Evolutionary conservation across 2,888 invertebrate species (phyloP).

Genomic region (Venusia cambrica): DNA sequence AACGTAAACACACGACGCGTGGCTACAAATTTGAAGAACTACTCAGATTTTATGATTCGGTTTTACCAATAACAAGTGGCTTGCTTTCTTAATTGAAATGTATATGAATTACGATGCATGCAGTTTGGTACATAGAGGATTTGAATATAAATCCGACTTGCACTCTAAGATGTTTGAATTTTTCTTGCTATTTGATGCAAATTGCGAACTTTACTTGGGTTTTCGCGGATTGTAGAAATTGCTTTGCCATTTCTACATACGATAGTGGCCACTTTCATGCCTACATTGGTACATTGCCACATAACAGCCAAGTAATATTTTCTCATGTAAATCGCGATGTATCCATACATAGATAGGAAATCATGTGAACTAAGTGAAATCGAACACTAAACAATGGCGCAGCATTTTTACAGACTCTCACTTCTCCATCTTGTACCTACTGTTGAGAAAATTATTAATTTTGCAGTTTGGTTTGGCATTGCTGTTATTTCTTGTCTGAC

Average conservation of each 20-base stretch:
- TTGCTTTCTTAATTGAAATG: no score
- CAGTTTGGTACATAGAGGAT: no score
- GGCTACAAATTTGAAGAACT: no score
- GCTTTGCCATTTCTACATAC: not conserved
- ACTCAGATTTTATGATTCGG: no score
- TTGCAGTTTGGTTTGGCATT: not conserved
- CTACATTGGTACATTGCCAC: no score
- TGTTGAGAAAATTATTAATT: conserved; percentile 1
- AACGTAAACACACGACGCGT: conserved; percentile 36
- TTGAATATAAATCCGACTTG: no score
- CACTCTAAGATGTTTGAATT: no score
- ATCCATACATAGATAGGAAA: conserved; percentile 42
- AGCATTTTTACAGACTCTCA: conserved; percentile 69
- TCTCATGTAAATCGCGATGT: conserved; percentile 35
- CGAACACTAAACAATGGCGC: conserved; percentile 61
- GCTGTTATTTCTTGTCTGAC: conserved; percentile 41
- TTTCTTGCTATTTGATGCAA: no score
- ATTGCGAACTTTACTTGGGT: no score
- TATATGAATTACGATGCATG: no score
- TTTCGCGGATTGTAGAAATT: no score
- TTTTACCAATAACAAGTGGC: no score
- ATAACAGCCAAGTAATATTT: conserved; percentile 23
- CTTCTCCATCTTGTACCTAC: conserved; percentile 38
- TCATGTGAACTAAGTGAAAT: conserved; percentile 72
- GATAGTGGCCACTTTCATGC: conserved; percentile 1